Evolutionary conservation across 1,140 invertebrate species (phyloP), one percentile per base, ranked within the genome.

Genomic region (Drosophila ironensis): DNA sequence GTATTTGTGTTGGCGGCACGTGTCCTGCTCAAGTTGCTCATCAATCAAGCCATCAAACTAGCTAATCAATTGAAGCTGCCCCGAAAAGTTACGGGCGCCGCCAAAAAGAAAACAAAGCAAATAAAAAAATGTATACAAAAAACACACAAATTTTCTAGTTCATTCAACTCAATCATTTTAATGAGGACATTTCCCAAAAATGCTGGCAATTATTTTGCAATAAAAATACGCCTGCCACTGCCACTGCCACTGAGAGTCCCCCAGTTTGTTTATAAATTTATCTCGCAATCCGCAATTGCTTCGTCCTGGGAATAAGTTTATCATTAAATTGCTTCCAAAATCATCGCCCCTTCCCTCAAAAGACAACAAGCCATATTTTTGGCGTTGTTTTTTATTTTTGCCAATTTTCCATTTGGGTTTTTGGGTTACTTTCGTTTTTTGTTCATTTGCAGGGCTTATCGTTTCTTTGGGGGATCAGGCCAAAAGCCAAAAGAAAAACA

Each of bases 1-100:
- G 16, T 66, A 38, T 40, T 67, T 53, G 40, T 45, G 19, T 8
- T 37, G 11, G 9, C 9, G 14, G 19, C 60, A 67, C 61, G 41
- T 67, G 60, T 25, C 30, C 25, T 19, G 12, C 51, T 4, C 27
- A 20, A 41, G 27, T 20, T 60, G n/a, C 8, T 42, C 44, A 69
- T 69, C 63, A 69, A 69, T 68, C 63, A 69, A 68, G 12, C 41
- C 30, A 63, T 60, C 53, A 28, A 46, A 63, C 37, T 20, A 44
- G 63, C 28, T 46, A 68, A 68, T 69, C 63, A 68, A 48, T 47
- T n/a, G 51, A 44, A 56, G 42, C 52, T 57, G 51, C 6, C 11
- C 38, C 20, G 24, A 27, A 16, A n/a, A n/a, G n/a, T 20, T 22
- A 25, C 16, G 20, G 16, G 35, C 9, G n/a, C 19, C 4, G 30